Conservation (phyloP, 1,140 invertebrate species). For the Thaumatotibia leucotreta region DNA sequence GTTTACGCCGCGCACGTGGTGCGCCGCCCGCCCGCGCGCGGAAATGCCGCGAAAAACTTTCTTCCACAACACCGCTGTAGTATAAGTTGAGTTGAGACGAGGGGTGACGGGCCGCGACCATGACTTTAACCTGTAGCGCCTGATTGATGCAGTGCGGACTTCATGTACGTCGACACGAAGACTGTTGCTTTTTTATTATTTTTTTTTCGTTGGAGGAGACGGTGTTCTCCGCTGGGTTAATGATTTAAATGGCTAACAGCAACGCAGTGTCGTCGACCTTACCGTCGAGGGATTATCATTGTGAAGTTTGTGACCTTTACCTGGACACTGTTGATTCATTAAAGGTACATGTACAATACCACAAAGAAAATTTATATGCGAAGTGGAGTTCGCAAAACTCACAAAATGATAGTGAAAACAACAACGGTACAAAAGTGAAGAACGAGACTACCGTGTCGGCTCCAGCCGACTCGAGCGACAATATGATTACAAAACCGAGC, state of each 20-base stretch:
- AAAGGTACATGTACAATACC: slow-evolving; percentile 87
- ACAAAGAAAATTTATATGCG: slow-evolving; percentile 85
- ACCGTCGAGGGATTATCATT: slow-evolving; percentile 77
- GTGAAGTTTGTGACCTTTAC: slow-evolving; percentile 84
- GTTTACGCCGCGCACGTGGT: slow-evolving; percentile 71
- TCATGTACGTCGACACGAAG: slow-evolving; percentile 58
- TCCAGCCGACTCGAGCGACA: slow-evolving; percentile 80
- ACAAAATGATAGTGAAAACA: slow-evolving; percentile 80
- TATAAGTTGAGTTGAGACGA: slow-evolving; percentile 41
- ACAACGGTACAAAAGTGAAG: slow-evolving; percentile 80
- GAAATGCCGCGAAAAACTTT: slow-evolving; percentile 72
- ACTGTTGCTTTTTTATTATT: slow-evolving; percentile 67
- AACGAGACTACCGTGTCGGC: slow-evolving; percentile 73
- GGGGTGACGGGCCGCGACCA: slow-evolving; percentile 45
- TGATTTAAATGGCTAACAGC: slow-evolving; percentile 77
- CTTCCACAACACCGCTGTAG: slow-evolving; percentile 55
- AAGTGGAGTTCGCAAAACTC: slow-evolving; percentile 84
- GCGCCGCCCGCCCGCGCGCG: slow-evolving; percentile 47
- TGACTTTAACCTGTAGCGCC: slow-evolving; percentile 59
- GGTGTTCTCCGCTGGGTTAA: slow-evolving; percentile 62
- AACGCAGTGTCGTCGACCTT: slow-evolving; percentile 68
- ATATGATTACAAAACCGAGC: slow-evolving; percentile 77
- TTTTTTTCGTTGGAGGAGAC: slow-evolving; percentile 73
- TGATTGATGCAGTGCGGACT: slow-evolving; percentile 43
- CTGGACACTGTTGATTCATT: slow-evolving; percentile 85